A percentile compares a stretch with the other conserved stretches of the same genome.
Evolutionary conservation across 64 coral and sea anemone species (phyloP).

Genomic region (Platygyra sinensis): DNA sequence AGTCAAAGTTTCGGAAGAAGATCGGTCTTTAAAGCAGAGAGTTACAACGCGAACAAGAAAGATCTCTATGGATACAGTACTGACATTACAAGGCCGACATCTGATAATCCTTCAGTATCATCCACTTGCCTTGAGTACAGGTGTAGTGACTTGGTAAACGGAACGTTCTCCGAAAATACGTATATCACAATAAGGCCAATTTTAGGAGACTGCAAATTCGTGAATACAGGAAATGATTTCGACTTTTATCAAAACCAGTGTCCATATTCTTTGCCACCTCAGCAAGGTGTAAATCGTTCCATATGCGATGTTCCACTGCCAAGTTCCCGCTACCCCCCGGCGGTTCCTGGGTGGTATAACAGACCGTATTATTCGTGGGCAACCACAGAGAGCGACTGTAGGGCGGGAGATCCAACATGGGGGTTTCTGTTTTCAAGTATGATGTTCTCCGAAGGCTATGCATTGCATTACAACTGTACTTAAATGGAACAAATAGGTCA

Average conservation of each 20-base stretch:
- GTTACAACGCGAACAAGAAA: slow-evolving; percentile 7
- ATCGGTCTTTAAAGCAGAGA: not conserved
- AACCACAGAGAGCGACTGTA: not conserved
- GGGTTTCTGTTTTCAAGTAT: not conserved
- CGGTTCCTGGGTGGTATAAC: not conserved
- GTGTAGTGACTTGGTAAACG: not conserved
- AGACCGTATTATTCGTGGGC: not conserved
- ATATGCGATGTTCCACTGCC: not conserved
- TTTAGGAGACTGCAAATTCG: not conserved
- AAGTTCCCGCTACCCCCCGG: not conserved
- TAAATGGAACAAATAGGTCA: not conserved
- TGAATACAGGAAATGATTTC: not conserved
- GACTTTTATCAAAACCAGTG: not conserved
- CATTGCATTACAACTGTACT: slow-evolving; percentile 8
- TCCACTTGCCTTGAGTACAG: not conserved
- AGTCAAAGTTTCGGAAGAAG: not conserved
- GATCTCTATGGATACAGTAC: not conserved
- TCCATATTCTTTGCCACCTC: slow-evolving; percentile 7
- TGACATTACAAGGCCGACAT: not conserved
- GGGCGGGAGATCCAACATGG: not conserved
- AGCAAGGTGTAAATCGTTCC: not conserved
- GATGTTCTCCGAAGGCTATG: not conserved
- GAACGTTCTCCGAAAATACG: not conserved
- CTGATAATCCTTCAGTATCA: not conserved
- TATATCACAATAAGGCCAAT: not conserved